Evolutionary conservation across 2,888 invertebrate genomes (phyloP), one percentile per base, ranked within the genome.

Genomic region (Acanthopleura granulata): DNA sequence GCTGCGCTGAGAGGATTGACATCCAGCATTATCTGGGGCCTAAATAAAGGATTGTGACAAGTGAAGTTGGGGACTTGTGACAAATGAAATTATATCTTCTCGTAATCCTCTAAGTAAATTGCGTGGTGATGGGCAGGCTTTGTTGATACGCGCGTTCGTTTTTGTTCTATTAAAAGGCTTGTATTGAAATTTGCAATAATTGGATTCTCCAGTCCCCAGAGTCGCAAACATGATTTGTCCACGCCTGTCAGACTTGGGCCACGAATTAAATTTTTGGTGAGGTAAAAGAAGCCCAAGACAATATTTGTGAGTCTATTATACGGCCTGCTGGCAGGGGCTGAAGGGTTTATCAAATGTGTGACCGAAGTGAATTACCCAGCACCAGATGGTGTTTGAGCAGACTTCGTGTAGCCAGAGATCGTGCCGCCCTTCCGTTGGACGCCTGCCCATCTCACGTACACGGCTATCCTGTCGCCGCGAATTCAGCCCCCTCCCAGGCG

Each of bases 381-480:
- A 57, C 57, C 57, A 57, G 57, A 57, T 57, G 57, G 57, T 57
- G n/a, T 57, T 57, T 57, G 57, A 57, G 57, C 57, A 57, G 57
- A 57, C 57, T 57, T 18, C 6, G n/a, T 57, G 57, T 22, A n/a
- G 57, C 57, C 57, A 57, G 6, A n/a, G 57, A 57, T 57, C 57
- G 57, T 57, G 57, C 18, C 12, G 57, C 3, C 22, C 4, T n/a
- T 4, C 22, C 3, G 57, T 57, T 57, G 57, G 57, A 18, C 57
- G n/a, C 18, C 22, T 18, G 18, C 57, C 57, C 57, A 40, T 40
- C 40, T 9, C 40, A 9, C 40, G 40, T 40, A 6, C 40, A 3
- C 40, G 9, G 40, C 40, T 6, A 40, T 9, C 40, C 40, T 3
- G 40, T 9, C 9, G 40, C 40, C 40, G 9, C 40, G 40, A 9